Evolutionary conservation across 1,140 invertebrate species (phyloP), one percentile per base, ranked within the genome.

Genomic region (Cheumatopsyche charites): DNA sequence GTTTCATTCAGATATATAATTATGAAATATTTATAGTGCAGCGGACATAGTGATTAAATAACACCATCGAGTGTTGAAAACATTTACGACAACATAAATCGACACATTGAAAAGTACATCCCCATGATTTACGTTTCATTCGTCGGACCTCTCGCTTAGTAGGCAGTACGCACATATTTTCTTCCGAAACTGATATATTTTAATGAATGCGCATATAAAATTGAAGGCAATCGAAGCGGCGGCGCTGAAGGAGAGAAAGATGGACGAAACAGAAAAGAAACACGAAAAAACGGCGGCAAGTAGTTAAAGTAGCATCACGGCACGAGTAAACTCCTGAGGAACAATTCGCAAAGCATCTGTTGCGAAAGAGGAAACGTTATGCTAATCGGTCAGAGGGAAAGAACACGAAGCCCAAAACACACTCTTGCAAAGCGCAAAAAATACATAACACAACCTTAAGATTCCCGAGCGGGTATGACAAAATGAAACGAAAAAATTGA

Each of bases 271-370:
- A 13, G 21, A 67, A 67, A 68, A 55, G 49, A 15, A 26, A 58
- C 12, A 6, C 19, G 21, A 25, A 58, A 58, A 58, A 12, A 23
- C 55, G 21, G 9, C 23, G 55, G 55, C 23, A 58, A 68, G 66
- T 68, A 68, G 47, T 68, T 55, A 68, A 68, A 68, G 66, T 68
- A 68, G 49, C 66, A 68, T 68, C 66, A 68, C 19, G 66, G 66
- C n/a, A 17, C 41, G 65, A 19, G 47, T 68, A 68, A 68, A 49
- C 49, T 68, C 42, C 26, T n/a, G 41, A 43, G 55, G 66, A 68
- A 68, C 66, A 68, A 68, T 68, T 45, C 66, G 66, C 66, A 26
- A 68, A 68, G 66, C 66, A 68, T 68, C 66, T 68, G 66, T 68
- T 68, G 49, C 66, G 49, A 45, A 47, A 47, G 55, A 58, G 47